A percentile compares a stretch with the other conserved stretches of the same genome.
phyloP scores from a whole-genome alignment of 2,113 vertebrate species.

The Oryzias woworae region DNA sequence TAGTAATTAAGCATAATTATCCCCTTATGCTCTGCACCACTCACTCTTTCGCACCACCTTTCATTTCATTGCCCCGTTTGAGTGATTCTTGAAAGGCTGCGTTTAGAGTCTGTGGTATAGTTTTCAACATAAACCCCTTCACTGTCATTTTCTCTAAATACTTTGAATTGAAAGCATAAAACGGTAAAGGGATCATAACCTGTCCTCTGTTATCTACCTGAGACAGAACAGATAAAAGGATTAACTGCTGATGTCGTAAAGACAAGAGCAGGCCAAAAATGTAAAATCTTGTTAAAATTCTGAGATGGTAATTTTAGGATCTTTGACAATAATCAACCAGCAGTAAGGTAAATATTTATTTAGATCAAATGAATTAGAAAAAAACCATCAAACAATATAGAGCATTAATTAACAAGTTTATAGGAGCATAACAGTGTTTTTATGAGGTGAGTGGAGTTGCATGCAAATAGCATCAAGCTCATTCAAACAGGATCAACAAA shows the following conservation, averaged over 20 bases:
- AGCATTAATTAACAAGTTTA: too few relatives aligned
- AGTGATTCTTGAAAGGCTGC: constrained; percentile 35
- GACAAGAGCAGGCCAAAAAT: neutral
- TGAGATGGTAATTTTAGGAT: too few relatives aligned
- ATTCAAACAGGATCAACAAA: too few relatives aligned
- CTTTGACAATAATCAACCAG: too few relatives aligned
- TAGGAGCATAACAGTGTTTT: too few relatives aligned
- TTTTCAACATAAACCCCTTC: constrained; percentile 15
- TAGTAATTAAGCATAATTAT: constrained; percentile 66
- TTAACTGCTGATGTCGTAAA: neutral
- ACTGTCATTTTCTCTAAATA: constrained; percentile 2
- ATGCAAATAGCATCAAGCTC: too few relatives aligned
- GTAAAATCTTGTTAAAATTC: neutral
- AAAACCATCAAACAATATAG: too few relatives aligned
- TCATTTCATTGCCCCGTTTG: constrained; percentile 29
- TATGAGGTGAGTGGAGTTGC: too few relatives aligned
- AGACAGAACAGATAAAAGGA: neutral
- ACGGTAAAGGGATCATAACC: neutral
- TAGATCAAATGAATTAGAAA: too few relatives aligned
- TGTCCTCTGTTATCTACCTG: neutral
- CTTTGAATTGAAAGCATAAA: neutral
- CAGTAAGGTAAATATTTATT: too few relatives aligned
- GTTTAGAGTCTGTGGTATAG: constrained; percentile 34
- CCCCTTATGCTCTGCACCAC: constrained; percentile 45
- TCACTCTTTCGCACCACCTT: constrained; percentile 40